Evolutionary conservation across 2,888 invertebrate genomes (phyloP).

Genomic region (Macrophya alboannulata): DNA sequence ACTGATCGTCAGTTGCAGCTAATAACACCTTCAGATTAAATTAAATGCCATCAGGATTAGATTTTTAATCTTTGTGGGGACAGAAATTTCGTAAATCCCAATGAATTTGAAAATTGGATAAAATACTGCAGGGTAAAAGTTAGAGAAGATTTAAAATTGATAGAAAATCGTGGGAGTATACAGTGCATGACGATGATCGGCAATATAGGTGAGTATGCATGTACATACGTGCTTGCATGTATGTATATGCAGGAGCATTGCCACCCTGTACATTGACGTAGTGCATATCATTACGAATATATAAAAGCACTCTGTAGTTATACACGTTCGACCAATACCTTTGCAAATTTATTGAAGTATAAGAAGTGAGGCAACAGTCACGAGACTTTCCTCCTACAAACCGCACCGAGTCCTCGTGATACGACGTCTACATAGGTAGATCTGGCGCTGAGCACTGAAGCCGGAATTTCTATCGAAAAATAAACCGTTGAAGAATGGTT

Average conservation of each 20-base stretch:
- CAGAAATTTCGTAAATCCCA: neutral
- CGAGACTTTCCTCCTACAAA: conserved; percentile 35
- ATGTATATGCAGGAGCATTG: neutral
- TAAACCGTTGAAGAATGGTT: too few relatives aligned
- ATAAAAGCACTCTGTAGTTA: conserved; percentile 20
- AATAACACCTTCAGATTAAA: neutral
- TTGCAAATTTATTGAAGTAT: conserved; percentile 50
- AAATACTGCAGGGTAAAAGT: neutral
- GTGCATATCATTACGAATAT: conserved; percentile 8
- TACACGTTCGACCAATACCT: conserved; percentile 43
- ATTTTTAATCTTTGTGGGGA: neutral
- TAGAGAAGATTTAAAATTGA: neutral
- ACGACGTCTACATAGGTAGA: neutral
- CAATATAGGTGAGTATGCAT: neutral
- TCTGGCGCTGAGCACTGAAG: neutral
- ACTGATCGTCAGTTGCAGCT: neutral
- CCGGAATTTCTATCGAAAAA: conserved; percentile 10
- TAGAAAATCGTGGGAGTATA: conserved; percentile 1
- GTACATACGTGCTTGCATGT: neutral
- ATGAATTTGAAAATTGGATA: neutral
- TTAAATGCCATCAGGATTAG: neutral
- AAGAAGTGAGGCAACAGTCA: conserved; percentile 51
- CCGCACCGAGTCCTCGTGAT: neutral
- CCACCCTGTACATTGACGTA: neutral
- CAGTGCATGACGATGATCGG: neutral